Evolutionary conservation across 1,140 invertebrate species (phyloP).

Genomic region (Archivesica marissinica): DNA sequence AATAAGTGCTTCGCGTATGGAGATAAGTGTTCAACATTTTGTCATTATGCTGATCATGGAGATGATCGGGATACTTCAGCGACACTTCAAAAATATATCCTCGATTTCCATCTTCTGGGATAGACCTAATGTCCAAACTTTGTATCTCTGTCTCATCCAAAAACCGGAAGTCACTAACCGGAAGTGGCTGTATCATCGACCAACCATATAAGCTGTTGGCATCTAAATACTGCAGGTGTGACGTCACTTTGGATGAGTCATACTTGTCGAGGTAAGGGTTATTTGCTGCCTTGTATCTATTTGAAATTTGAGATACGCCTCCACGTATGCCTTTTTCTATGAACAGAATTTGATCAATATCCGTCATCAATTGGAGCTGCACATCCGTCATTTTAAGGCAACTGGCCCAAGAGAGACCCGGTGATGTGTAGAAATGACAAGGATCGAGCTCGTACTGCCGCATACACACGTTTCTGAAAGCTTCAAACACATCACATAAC

Average conservation of each 20-base stretch:
- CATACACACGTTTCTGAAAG: slow-evolving; percentile 74
- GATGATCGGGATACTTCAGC: slow-evolving; percentile 75
- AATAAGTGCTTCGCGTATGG: background rate
- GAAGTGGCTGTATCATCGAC: slow-evolving; percentile 65
- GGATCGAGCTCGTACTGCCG: slow-evolving; percentile 72
- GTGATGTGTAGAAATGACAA: slow-evolving; percentile 71
- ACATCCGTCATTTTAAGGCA: slow-evolving; percentile 68
- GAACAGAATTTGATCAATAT: slow-evolving; percentile 67
- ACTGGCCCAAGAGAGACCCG: slow-evolving; percentile 73
- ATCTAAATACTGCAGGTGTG: slow-evolving; percentile 17
- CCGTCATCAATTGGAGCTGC: slow-evolving; percentile 67
- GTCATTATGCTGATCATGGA: slow-evolving; percentile 85
- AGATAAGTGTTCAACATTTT: slow-evolving; percentile 82
- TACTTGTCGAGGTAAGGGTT: slow-evolving; percentile 62
- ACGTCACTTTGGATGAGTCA: background rate
- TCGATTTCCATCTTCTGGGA: slow-evolving; percentile 77
- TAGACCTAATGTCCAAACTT: slow-evolving; percentile 78
- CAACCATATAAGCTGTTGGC: slow-evolving; percentile 41
- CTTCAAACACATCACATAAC: slow-evolving; percentile 84
- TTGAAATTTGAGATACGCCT: slow-evolving; percentile 57
- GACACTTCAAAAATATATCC: slow-evolving; percentile 86
- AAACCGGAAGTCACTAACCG: slow-evolving; percentile 35
- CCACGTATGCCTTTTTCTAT: slow-evolving; percentile 74
- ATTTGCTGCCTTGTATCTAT: slow-evolving; percentile 63
- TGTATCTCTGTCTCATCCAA: slow-evolving; percentile 65